Evolutionary conservation across 2,113 vertebrate species (phyloP), one percentile per base, ranked within the genome.

Genomic region (Rhineura floridana): DNA sequence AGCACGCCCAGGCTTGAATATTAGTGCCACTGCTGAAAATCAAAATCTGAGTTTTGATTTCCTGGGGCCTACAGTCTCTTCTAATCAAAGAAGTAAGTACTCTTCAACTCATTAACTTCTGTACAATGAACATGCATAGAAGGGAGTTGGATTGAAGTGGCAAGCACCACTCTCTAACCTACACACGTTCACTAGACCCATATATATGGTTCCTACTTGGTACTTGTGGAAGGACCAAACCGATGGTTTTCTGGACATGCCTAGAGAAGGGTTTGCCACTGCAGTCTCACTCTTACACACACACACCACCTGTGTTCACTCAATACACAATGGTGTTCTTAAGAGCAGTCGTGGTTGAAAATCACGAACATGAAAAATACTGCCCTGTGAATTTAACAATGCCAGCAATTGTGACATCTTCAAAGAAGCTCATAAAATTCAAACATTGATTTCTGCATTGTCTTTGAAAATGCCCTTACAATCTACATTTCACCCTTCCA

Each of bases 401-500:
- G 84, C 3, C 25, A 23, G 48, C 36, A 11, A 70, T 28, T 55
- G 44, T 84, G 55, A 46, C 52, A 10, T 62, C 23, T 23, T 76
- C 28, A 12, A 36, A 63, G 70, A 76, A 28, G 42, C 25, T 17
- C 33, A 70, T 70, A 4, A 65, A 46, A 33, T 63, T n/a, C 39
- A 46, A 63, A 21, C 9, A n/a, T 30, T 30, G 52, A 62, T 85
- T 59, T 59, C 70, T 75, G n/a, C n/a, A 72, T 30, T 59, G 50
- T 39, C 65, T 84, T 70, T 52, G 65, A 39, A 83, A 83, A 28
- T 12, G 25, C 67, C 4, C 48, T 55, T 63, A 44, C 46, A 36
- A 50, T 72, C 21, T 48, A 39, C 23, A 72, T 28, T 63, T 15
- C 92, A 92, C 87, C 80, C 72, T 15, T 73, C 88, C 62, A 88